Conservation (phyloP, 2,797 vertebrate genomes). For the Hoplostethus mediterraneus region DNA sequence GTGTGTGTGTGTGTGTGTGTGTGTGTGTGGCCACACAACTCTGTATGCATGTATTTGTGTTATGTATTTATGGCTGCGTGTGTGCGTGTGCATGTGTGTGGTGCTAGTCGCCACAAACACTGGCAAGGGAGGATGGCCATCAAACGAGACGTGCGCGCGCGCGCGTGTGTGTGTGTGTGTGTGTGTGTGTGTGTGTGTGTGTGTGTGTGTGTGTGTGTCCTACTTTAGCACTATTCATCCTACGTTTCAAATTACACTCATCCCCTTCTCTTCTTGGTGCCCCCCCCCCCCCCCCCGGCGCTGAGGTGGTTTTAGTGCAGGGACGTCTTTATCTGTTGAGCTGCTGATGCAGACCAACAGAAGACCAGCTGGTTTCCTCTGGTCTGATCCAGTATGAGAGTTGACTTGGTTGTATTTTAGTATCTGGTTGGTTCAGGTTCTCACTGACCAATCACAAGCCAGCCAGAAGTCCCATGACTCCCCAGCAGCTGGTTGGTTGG, state of each 20-base stretch:
- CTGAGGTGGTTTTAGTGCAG: too few relatives aligned
- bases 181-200: neutral
- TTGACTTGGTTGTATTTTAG: too few relatives aligned
- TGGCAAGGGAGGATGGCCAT: slow-evolving; percentile 25
- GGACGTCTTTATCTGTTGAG: too few relatives aligned
- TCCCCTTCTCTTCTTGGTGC: slow-evolving; percentile 1
- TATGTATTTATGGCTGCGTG: neutral
- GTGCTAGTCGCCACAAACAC: slow-evolving; percentile 3
- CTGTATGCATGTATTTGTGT: neutral
- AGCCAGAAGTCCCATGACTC: too few relatives aligned
- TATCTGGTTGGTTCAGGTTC: too few relatives aligned
- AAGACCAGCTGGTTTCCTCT: too few relatives aligned
- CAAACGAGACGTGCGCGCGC: slow-evolving; percentile 23
- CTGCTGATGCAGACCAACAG: too few relatives aligned
- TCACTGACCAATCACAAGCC: too few relatives aligned
- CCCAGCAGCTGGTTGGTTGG: too few relatives aligned
- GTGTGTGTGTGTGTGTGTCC: slow-evolving; percentile 57
- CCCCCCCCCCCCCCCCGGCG: neutral
- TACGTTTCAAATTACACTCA: slow-evolving; percentile 53
- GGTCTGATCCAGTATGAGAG: too few relatives aligned
- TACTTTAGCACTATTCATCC: slow-evolving; percentile 64
- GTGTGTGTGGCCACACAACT: neutral
- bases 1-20: neutral
- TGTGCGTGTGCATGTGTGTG: neutral
- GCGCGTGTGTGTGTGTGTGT: neutral